These are phyloP conservation scores for Hypanus sabinus DNA, from an alignment of 2,113 vertebrate species.

Conservation along the genomic window DNA sequence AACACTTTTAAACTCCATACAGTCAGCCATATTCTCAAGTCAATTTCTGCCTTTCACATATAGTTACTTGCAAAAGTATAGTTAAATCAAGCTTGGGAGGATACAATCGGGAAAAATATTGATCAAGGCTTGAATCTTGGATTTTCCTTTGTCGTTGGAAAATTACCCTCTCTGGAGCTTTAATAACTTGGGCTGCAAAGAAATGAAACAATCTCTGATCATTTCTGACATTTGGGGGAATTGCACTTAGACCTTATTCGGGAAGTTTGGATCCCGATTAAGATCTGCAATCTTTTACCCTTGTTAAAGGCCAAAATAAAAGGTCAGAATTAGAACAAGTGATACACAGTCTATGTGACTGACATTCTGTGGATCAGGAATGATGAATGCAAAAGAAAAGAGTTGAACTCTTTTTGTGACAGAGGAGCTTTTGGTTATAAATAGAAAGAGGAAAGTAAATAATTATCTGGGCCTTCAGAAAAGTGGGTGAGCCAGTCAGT, in stretches of 20 bases:
- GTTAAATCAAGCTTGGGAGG: too few species aligned
- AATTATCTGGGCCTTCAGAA: background rate
- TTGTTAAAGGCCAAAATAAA: background rate
- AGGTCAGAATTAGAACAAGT: background rate
- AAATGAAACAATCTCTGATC: background rate
- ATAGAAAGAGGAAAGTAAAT: background rate
- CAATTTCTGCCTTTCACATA: background rate
- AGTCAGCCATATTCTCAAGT: background rate
- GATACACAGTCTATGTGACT: background rate
- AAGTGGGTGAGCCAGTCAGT: background rate
- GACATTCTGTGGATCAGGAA: background rate
- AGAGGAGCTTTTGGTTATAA: background rate
- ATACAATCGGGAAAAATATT: background rate
- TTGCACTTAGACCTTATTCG: background rate
- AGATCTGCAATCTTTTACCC: background rate
- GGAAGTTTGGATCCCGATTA: too few species aligned
- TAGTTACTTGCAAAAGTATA: background rate
- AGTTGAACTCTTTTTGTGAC: background rate
- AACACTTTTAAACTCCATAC: background rate
- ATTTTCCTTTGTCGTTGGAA: background rate
- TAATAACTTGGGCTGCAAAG: background rate
- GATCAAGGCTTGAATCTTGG: background rate
- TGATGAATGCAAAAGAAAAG: background rate
- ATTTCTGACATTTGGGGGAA: background rate
- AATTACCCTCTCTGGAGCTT: background rate